Evolutionary conservation across 2,797 vertebrate genomes (phyloP), one percentile per base, ranked within the genome.

Genomic region (Bufotes viridis): DNA sequence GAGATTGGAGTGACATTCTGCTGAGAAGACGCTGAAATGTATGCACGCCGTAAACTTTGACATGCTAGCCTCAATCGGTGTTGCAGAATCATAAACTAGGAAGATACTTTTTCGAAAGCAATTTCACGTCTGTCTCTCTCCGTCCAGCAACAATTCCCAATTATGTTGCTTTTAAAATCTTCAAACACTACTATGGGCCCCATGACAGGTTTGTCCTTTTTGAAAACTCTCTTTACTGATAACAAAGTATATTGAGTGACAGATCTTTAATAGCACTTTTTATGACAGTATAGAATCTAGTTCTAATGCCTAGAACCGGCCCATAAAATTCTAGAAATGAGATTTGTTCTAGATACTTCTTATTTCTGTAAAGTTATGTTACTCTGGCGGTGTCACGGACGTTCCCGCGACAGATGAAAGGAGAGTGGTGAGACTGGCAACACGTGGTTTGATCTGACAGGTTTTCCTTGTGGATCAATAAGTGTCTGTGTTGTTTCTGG

Each of bases 1-100:
- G 93, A 96, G 94, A 96, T 95, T 95, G 95, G 92, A 94, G 93
- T 93, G 93, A 93, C 92, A 92, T 93, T 94, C 93, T 93, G 91
- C 94, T 93, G 93, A 93, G 95, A 95, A 93, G 94, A 91, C 93
- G 90, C 88, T 76, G 82, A 93, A 93, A 96, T 95, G 95, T 94
- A 94, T 93, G 93, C 92, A 92, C 85, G 91, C 92, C 91, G 92
- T 93, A 94, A 95, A 95, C 94, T 94, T 94, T 91, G 93, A 92
- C 93, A 92, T 90, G 92, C 92, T 91, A 92, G 89, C 92, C 92
- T 55, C 76, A 89, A 87, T 86, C 92, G 91, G 91, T 90, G 92
- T 90, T 90, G 92, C 93, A 93, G 92, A 92, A 95, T 95, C 94
- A 94, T 92, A 90, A 69, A 81, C 92, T 91, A 63, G 90, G 87